phyloP scores from a whole-genome alignment of 2,888 invertebrate genomes.

The Agriotes lineatus region DNA sequence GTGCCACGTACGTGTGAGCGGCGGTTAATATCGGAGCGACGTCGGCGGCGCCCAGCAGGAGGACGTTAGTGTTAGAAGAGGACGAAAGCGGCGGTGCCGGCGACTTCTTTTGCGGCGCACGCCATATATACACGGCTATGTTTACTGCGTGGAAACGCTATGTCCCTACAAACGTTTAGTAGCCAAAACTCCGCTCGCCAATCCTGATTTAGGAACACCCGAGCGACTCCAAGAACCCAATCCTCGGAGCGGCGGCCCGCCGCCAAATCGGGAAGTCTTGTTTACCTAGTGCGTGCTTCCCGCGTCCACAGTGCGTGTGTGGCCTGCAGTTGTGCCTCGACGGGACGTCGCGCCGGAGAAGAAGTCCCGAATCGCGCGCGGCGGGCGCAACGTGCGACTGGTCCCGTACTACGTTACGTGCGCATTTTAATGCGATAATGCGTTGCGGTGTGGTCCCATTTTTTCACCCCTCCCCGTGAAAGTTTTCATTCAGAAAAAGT shows the following conservation, averaged over 20 bases:
- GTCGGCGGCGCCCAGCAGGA: conserved; percentile 46
- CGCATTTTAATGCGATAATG: conserved; percentile 47
- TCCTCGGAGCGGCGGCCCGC: conserved; percentile 18
- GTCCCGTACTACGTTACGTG: conserved; percentile 36
- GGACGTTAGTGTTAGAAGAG: conserved; percentile 61
- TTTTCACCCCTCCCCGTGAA: conserved; percentile 68
- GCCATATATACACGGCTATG: conserved; percentile 57
- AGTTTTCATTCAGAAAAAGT: conserved; percentile 74
- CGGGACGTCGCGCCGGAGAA: conserved; percentile 36
- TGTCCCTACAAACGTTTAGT: conserved; percentile 61
- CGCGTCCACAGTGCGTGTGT: conserved; percentile 46
- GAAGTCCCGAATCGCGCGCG: conserved; percentile 35
- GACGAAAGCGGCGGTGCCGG: conserved; percentile 58
- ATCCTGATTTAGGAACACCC: conserved; percentile 54
- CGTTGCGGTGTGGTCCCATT: conserved; percentile 59
- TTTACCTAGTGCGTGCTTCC: conserved; percentile 48
- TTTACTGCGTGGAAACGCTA: conserved; percentile 60
- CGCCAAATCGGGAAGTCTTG: conserved; percentile 41
- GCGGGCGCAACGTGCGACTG: conserved; percentile 33
- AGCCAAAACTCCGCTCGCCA: conserved; percentile 60
- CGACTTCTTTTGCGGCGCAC: conserved; percentile 53
- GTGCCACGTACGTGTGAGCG: conserved; percentile 48
- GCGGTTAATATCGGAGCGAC: conserved; percentile 64
- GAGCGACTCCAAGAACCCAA: conserved; percentile 43
- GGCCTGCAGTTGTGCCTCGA: conserved; percentile 48